Percentiles rank a stretch among this genome's conserved stretches.
These are phyloP conservation scores for Isaurus tuberculatus DNA, from an alignment of 92 coral and sea anemone genomes.

Conservation along the genomic window DNA sequence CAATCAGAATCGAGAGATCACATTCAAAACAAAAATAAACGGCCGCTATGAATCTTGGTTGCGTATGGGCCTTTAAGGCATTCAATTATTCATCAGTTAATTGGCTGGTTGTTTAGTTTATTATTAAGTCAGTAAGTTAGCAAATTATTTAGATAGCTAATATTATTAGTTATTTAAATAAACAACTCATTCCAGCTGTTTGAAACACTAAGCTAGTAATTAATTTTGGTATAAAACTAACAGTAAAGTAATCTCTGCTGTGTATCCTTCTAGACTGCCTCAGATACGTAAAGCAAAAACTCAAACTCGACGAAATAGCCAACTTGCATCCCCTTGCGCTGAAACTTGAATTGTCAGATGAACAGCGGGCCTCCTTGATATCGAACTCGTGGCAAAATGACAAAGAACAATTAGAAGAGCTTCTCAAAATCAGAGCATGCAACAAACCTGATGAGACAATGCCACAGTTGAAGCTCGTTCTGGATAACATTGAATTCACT, in stretches of 20 bases:
- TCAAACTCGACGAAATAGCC: conserved; percentile 5
- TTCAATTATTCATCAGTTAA: no score
- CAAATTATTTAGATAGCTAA: no score
- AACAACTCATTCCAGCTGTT: no score
- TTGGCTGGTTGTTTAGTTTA: no score
- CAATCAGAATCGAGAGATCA: no score
- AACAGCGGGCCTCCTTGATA: neutral
- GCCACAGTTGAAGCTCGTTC: neutral
- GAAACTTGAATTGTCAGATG: neutral
- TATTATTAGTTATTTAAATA: no score
- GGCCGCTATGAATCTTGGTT: no score
- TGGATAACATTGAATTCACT: neutral
- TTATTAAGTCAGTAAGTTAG: no score
- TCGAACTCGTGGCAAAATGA: conserved; percentile 11
- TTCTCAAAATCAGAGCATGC: neutral
- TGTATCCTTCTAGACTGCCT: neutral
- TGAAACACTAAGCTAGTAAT: no score
- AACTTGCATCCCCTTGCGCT: conserved; percentile 4
- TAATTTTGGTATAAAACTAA: no score
- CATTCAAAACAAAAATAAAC: no score
- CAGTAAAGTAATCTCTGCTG: neutral
- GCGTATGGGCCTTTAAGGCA: no score
- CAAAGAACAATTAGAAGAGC: neutral
- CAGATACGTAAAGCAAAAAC: neutral
- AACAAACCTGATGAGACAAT: neutral